Base-by-base conservation (phyloP, 2,888 invertebrate species). In the Coenonympha arcania region DNA sequence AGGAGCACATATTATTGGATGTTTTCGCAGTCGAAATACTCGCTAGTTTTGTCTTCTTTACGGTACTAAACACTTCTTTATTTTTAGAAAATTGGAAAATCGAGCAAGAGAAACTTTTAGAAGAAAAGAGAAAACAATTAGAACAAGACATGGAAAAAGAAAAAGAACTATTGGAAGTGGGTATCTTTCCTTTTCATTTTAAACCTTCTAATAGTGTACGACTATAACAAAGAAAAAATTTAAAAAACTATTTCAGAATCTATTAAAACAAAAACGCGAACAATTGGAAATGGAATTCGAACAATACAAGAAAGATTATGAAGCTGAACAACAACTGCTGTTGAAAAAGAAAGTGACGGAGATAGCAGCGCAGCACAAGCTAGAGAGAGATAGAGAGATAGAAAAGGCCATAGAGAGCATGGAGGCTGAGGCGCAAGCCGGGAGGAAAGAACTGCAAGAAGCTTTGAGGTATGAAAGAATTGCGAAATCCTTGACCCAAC, bases 381-480 rank as follows among this genome's bases (percentile, higher is more conserved):
- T 87, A 42, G 94, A 95, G 67, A 78, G 94, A 49, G 95, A 95
- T 74, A 89, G 88, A 39, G 94, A 94, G 79, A 93, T 94, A 46
- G 94, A 95, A 69, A 78, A 88, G 11, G 91, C 91, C 0, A 92
- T 93, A 41, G 90, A 90, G 61, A 88, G 90, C 50, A 82, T 93
- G 66, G 92, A 92, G 58, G 87, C 85, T 0, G 92, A 93, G 65
- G 89, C 90, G 0, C 88, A 88, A 41, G 86, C 88, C 2, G 88
- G 87, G 1, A 88, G 88, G 60, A 73, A 66, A 36, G 90, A 90
- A 52, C 67, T 90, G 42, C 91, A 92, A 61, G 89, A 90, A n/a
- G 88, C 88, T 2, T 79, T 86, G 3, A 79, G 82, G 87, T 84
- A 45, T n/a, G n/a, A n/a, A n/a, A n/a, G n/a, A n/a, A n/a, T n/a